Evolutionary conservation across 2,888 invertebrate species (phyloP).

Genomic region (Tromatobia lineatoria): DNA sequence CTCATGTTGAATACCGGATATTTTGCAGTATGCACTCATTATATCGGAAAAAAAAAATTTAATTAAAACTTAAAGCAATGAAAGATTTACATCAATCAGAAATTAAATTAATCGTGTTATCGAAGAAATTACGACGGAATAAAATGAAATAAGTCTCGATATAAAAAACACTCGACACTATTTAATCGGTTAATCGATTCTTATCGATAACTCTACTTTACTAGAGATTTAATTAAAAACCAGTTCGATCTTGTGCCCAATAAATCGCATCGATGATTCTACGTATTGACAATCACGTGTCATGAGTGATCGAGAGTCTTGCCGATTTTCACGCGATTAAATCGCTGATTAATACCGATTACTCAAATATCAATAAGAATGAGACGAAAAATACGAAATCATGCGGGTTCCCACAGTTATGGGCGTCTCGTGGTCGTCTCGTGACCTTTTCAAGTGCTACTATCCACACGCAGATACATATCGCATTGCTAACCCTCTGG

Average conservation of each 20-base stretch:
- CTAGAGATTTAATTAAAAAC: not conserved
- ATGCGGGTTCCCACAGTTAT: constrained; percentile 51
- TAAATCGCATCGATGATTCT: not conserved
- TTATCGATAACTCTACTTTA: constrained; percentile 1
- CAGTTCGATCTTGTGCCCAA: constrained; percentile 2
- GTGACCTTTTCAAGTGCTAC: constrained; percentile 47
- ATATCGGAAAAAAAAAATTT: not conserved
- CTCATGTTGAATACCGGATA: constrained; percentile 4
- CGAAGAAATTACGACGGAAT: not conserved
- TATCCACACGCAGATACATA: constrained; percentile 38
- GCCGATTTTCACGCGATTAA: not conserved
- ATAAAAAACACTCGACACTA: not conserved
- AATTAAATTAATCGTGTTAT: not conserved
- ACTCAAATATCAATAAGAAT: constrained; percentile 11
- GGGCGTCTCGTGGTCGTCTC: constrained; percentile 9
- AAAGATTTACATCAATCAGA: not conserved
- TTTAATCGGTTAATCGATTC: constrained; percentile 19
- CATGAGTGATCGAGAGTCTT: not conserved
- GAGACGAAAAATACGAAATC: constrained; percentile 25
- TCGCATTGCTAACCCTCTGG: constrained; percentile 15
- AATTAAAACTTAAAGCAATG: not conserved
- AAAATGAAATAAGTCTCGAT: not conserved
- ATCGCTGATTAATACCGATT: not conserved
- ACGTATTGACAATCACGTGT: constrained; percentile 1
- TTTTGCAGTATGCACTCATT: not conserved